These are phyloP conservation scores for Enhydra lutris DNA, from an alignment of 2,113 vertebrate species.

Conservation along the genomic window DNA sequence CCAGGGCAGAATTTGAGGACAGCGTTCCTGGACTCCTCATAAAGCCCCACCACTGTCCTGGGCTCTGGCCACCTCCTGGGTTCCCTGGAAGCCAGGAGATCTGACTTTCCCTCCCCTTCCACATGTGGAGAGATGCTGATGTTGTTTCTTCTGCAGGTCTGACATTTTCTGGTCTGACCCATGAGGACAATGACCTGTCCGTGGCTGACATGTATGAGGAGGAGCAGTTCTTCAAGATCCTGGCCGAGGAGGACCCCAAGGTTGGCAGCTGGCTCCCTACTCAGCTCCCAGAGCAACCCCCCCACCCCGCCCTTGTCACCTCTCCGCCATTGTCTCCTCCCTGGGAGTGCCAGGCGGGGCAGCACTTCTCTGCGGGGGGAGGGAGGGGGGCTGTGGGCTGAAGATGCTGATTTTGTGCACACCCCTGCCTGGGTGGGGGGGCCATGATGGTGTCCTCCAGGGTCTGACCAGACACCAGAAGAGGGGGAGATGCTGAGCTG, in stretches of 20 bases:
- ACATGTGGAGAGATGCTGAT: background rate
- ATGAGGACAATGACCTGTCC: fast-evolving
- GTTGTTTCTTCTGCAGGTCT: background rate
- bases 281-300: no score
- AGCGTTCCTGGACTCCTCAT: fast-evolving
- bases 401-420: background rate
- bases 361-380: background rate
- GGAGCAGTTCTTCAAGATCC: background rate
- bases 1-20: background rate
- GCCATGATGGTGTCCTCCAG: no score
- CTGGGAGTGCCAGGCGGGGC: background rate
- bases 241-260: background rate
- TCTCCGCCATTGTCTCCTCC: background rate
- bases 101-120: background rate
- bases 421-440: background rate
- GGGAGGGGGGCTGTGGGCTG: background rate
- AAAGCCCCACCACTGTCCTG: no score
- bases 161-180: background rate
- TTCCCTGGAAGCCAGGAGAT: background rate
- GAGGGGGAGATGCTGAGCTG: background rate
- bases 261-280: background rate
- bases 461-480: background rate
- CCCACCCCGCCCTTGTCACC: fast-evolving
- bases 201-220: fast-evolving
- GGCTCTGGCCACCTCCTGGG: background rate